Evolutionary conservation across 2,797 vertebrate genomes (phyloP).

Genomic region (Manis javanica): DNA sequence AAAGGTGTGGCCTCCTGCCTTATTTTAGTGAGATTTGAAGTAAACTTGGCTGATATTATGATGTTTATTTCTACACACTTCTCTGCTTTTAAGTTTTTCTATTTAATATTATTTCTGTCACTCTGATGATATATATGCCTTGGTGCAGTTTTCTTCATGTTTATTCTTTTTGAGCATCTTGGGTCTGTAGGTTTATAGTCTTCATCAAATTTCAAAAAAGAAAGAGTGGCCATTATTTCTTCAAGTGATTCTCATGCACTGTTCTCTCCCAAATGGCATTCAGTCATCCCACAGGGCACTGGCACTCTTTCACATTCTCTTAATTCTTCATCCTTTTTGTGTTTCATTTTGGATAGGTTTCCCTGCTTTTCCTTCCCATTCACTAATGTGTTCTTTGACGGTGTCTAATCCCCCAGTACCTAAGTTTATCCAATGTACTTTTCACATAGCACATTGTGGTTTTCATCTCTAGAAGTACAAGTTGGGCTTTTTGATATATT

Average conservation of each 20-base stretch:
- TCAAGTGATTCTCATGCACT: neutral
- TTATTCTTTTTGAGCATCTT: neutral
- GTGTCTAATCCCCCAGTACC: neutral
- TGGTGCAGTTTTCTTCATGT: neutral
- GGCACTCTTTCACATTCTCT: neutral
- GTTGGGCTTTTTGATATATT: neutral
- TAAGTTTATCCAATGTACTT: neutral
- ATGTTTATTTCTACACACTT: neutral
- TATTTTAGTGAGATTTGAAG: neutral
- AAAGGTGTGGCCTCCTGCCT: neutral
- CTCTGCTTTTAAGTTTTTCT: neutral
- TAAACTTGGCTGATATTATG: neutral
- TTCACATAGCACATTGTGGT: neutral
- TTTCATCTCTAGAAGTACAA: neutral
- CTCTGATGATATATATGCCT: neutral
- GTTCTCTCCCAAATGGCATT: neutral
- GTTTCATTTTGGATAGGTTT: neutral
- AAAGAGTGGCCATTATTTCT: neutral
- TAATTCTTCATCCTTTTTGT: neutral
- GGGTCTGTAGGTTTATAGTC: neutral
- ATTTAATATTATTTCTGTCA: neutral
- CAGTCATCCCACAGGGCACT: neutral
- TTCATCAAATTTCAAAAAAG: neutral
- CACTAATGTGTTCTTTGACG: neutral
- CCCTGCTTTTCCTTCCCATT: neutral